These are phyloP conservation scores for Pocillopora meandrina DNA, from an alignment of 92 coral and sea anemone genomes.

Conservation along the genomic window DNA sequence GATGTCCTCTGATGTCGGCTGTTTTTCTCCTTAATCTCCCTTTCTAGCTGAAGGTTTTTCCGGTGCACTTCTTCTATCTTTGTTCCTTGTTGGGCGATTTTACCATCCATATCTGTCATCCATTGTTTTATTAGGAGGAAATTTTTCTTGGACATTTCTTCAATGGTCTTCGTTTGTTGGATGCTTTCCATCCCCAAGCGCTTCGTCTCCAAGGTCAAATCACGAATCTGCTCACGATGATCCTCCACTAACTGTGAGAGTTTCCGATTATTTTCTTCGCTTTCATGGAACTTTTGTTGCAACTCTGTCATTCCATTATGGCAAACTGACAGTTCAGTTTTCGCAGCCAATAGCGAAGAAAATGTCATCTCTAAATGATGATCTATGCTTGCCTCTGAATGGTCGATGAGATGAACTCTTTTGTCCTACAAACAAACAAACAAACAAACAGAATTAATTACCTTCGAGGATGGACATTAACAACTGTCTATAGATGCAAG, in stretches of 20 bases:
- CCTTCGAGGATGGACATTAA: no score
- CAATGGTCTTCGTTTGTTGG: background rate
- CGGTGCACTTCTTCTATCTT: background rate
- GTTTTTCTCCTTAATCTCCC: background rate
- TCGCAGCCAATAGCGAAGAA: background rate
- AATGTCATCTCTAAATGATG: constrained; percentile 38
- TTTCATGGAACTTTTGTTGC: background rate
- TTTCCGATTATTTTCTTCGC: background rate
- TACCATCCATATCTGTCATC: background rate
- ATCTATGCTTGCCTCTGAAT: constrained; percentile 21
- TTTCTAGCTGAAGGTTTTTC: background rate
- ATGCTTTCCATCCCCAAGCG: background rate
- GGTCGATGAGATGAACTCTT: constrained; percentile 37
- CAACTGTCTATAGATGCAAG: no score
- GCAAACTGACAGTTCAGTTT: background rate
- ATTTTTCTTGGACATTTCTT: background rate
- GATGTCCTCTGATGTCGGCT: no score
- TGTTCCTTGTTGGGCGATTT: background rate
- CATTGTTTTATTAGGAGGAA: no score
- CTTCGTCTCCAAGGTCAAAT: background rate
- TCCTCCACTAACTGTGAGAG: background rate
- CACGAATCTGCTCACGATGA: background rate
- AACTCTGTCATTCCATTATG: constrained; percentile 2
- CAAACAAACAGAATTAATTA: no score
- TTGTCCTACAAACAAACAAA: constrained; percentile 25